A percentile compares a stretch with the other conserved stretches of the same genome.
Evolutionary conservation across 2,113 vertebrate genomes (phyloP).

Genomic region (Tapirus terrestris): DNA sequence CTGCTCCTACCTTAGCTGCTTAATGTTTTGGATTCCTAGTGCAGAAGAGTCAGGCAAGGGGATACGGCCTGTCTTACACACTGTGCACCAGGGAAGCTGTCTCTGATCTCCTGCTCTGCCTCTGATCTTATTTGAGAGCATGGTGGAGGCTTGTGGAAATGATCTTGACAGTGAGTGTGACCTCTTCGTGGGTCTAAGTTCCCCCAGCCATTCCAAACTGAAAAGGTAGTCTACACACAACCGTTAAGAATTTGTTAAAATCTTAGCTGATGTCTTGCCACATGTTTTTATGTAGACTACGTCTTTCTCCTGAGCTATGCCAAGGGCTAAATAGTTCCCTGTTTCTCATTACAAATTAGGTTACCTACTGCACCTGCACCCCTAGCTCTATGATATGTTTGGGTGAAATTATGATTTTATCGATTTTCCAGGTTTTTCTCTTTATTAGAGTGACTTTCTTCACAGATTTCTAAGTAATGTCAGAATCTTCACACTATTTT

Average conservation of each 20-base stretch:
- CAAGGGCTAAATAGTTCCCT: background rate
- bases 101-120: background rate
- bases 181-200: background rate
- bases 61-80: background rate
- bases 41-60: background rate
- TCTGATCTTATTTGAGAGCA: background rate
- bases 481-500: background rate
- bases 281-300: background rate
- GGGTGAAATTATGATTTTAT: background rate
- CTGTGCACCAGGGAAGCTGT: background rate
- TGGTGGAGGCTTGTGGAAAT: background rate
- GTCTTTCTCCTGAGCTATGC: background rate
- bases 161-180: background rate
- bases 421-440: background rate
- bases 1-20: background rate
- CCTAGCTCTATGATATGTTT: background rate
- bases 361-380: background rate
- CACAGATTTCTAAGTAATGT: background rate
- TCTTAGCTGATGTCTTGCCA: background rate
- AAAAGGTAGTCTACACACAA: rapidly evolving
- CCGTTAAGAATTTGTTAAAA: background rate
- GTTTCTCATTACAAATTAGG: background rate
- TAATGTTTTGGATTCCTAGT: background rate
- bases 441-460: background rate
- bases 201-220: background rate